Evolutionary conservation across 2,797 vertebrate species (phyloP).

Genomic region (Paramormyrops hopkinsi): DNA sequence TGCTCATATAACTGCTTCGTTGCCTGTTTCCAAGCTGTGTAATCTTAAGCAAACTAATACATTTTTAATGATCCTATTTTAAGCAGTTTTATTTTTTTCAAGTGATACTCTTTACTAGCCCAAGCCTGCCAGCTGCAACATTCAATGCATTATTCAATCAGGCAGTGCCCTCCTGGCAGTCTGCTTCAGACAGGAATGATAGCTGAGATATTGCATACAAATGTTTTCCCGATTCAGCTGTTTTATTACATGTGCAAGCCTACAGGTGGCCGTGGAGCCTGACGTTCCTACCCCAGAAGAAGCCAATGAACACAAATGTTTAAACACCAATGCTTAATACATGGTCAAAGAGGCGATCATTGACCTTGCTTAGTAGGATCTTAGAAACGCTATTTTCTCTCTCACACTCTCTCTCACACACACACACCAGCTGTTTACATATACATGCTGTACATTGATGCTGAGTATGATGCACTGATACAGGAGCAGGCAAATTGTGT

Average conservation of each 20-base stretch:
- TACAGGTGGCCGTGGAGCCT: not conserved
- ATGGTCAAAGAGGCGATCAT: not conserved
- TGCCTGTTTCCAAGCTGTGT: not conserved
- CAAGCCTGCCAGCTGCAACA: not conserved
- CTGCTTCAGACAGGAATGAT: not conserved
- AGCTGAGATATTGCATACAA: not conserved
- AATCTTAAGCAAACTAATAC: not conserved
- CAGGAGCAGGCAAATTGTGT: not conserved
- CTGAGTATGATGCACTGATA: not conserved
- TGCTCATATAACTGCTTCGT: not conserved
- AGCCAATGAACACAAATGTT: not conserved
- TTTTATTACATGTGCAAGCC: not conserved
- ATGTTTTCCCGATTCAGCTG: not conserved
- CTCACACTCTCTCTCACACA: not conserved
- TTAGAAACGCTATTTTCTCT: not conserved
- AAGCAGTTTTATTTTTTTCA: not conserved
- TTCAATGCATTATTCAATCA: not conserved
- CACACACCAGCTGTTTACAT: not conserved
- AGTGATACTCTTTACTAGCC: not conserved
- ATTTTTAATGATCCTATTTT: slow-evolving; percentile 3
- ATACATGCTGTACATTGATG: not conserved
- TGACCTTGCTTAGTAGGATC: not conserved
- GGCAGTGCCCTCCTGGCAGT: not conserved
- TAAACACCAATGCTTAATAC: not conserved
- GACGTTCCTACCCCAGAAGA: not conserved